A percentile compares a stretch with the other conserved stretches of the same genome.
phyloP scores from a whole-genome alignment of 2,888 invertebrate genomes.

The Tubulanus polymorphus region DNA sequence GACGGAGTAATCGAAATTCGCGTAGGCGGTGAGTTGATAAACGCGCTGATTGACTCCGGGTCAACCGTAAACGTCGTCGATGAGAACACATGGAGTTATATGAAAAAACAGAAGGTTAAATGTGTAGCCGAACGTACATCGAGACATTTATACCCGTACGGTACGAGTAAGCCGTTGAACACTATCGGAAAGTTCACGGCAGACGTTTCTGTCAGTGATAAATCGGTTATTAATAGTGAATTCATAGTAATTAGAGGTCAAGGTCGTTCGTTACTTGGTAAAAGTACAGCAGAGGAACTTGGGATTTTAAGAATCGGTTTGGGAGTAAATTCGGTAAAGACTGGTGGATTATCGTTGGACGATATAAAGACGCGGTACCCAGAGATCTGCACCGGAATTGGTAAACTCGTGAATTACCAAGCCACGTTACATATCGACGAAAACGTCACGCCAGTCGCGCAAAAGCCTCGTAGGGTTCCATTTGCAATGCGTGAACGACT shows the following conservation, averaged over 20 bases:
- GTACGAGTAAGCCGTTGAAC: neutral
- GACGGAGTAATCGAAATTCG: neutral
- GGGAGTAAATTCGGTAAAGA: neutral
- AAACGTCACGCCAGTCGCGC: conserved; percentile 11
- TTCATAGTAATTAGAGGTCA: neutral
- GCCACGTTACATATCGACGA: neutral
- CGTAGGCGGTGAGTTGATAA: neutral
- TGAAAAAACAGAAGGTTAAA: conserved; percentile 5
- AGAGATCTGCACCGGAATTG: neutral
- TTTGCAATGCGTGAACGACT: conserved; percentile 11
- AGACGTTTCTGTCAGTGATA: too few relatives aligned
- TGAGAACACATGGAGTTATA: conserved; percentile 1
- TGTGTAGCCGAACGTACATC: neutral
- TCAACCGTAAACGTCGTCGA: conserved; percentile 6
- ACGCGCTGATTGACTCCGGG: conserved; percentile 6
- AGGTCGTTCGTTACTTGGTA: neutral
- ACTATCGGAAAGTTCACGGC: neutral
- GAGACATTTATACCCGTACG: neutral
- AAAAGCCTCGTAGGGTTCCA: conserved; percentile 4
- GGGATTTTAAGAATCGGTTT: neutral
- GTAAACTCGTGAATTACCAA: neutral
- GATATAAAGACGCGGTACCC: neutral
- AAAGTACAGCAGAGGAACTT: neutral
- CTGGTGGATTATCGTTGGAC: too few relatives aligned
- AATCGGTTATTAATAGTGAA: too few relatives aligned